phyloP scores from a whole-genome alignment of 2,113 vertebrate species.

The Nannospalax galili region DNA sequence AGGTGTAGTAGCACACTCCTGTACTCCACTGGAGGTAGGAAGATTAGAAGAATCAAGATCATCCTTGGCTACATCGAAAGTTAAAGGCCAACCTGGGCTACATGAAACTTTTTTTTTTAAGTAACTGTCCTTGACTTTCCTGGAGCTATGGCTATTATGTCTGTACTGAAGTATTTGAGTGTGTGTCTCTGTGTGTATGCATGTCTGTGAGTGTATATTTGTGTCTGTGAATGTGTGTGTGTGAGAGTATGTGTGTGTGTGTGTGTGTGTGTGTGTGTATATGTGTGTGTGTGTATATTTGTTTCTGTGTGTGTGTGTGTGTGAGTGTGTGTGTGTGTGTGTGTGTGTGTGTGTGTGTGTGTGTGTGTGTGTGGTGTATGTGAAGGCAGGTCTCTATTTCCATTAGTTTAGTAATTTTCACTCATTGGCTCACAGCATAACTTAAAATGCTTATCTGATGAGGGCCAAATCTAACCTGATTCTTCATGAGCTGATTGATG shows the following conservation, averaged over 20 bases:
- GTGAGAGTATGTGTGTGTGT: background rate
- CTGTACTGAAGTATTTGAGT: background rate
- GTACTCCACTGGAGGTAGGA: background rate
- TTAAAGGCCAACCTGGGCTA: background rate
- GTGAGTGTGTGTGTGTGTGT: background rate
- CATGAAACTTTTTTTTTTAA: background rate
- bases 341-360: no score
- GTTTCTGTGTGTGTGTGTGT: background rate
- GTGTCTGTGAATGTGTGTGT: no score
- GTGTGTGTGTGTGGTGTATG: background rate
- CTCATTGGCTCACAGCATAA: conserved; percentile 7
- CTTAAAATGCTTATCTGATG: conserved; percentile 2
- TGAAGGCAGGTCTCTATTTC: background rate
- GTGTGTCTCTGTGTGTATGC: background rate
- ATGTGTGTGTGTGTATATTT: background rate
- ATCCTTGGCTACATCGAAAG: background rate
- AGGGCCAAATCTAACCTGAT: background rate
- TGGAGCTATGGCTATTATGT: background rate
- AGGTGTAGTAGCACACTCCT: background rate
- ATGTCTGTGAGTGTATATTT: no score
- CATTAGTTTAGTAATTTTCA: conserved; percentile 24
- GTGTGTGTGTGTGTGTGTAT: background rate
- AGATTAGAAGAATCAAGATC: background rate
- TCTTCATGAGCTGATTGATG: conserved; percentile 8
- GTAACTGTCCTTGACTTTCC: background rate